Evolutionary conservation across 2,113 vertebrate genomes (phyloP).

Genomic region (Otocyon megalotis): DNA sequence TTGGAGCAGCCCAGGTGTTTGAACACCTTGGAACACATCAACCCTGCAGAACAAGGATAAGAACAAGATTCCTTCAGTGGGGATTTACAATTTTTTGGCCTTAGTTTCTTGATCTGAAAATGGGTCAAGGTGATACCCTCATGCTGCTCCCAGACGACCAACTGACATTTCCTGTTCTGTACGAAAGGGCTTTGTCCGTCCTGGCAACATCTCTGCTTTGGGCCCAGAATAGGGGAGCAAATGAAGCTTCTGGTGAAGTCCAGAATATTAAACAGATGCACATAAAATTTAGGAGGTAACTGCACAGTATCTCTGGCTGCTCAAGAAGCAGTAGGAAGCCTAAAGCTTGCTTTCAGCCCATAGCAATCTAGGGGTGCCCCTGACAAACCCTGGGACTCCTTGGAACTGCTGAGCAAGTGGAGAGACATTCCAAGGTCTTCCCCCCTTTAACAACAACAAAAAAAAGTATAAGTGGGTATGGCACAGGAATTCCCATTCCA

Average conservation of each 20-base stretch:
- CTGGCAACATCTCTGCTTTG: not conserved
- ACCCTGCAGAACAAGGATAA: not conserved
- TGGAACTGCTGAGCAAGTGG: not conserved
- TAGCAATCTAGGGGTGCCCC: not conserved
- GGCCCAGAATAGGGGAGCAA: not conserved
- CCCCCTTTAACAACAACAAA: not conserved
- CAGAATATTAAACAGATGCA: not conserved
- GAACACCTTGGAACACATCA: not conserved
- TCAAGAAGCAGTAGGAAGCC: not conserved
- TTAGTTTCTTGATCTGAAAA: not conserved
- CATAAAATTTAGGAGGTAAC: not conserved
- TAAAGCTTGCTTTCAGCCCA: not conserved
- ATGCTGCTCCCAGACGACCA: not conserved
- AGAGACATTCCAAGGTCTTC: not conserved
- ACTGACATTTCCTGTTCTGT: not conserved
- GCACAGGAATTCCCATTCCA: not conserved
- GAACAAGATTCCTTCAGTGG: not conserved
- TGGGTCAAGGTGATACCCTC: not conserved
- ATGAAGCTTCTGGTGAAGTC: not conserved
- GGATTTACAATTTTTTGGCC: not conserved
- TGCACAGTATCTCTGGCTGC: not conserved
- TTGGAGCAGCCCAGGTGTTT: too few relatives aligned
- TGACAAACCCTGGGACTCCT: not conserved
- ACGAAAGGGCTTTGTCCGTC: not conserved
- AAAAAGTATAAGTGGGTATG: not conserved